These are phyloP conservation scores for Ophion slaviceki DNA, from an alignment of 2,888 invertebrate species.

Conservation along the genomic window DNA sequence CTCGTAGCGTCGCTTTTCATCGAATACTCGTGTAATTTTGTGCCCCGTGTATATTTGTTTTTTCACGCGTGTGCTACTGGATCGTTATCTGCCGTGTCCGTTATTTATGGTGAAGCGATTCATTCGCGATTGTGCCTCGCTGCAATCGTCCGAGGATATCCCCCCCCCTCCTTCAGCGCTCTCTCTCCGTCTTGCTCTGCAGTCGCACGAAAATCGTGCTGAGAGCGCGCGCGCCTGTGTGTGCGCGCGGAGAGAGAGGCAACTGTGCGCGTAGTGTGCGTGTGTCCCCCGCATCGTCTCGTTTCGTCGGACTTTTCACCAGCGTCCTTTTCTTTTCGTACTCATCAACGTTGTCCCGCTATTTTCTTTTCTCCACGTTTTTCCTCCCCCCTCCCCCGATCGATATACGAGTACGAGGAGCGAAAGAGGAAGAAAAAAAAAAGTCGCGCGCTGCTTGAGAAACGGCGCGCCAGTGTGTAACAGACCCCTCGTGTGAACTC, in stretches of 20 bases:
- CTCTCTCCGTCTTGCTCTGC: conserved; percentile 13
- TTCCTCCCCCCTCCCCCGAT: background rate
- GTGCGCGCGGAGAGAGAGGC: conserved; percentile 20
- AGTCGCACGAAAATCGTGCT: conserved; percentile 27
- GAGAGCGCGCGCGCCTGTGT: conserved; percentile 35
- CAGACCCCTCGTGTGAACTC: conserved; percentile 39
- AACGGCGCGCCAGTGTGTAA: conserved; percentile 23
- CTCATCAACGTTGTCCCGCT: background rate
- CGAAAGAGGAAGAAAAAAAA: too few species aligned
- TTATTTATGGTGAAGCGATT: conserved; percentile 19
- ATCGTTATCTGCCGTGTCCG: conserved; percentile 14
- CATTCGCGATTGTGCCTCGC: conserved; percentile 1
- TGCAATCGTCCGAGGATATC: conserved; percentile 24
- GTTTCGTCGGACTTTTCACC: conserved; percentile 28
- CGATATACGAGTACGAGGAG: background rate
- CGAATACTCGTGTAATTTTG: conserved; percentile 1
- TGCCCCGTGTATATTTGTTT: background rate
- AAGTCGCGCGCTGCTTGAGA: too few species aligned
- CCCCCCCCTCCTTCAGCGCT: background rate
- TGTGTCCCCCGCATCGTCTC: conserved; percentile 28
- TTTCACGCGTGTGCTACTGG: conserved; percentile 11
- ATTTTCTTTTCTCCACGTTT: background rate
- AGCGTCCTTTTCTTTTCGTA: conserved; percentile 14
- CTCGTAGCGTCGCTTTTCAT: conserved; percentile 6
- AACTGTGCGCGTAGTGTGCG: conserved; percentile 22